Evolutionary conservation across 2,113 vertebrate species (phyloP).

Genomic region (Scalopus aquaticus): DNA sequence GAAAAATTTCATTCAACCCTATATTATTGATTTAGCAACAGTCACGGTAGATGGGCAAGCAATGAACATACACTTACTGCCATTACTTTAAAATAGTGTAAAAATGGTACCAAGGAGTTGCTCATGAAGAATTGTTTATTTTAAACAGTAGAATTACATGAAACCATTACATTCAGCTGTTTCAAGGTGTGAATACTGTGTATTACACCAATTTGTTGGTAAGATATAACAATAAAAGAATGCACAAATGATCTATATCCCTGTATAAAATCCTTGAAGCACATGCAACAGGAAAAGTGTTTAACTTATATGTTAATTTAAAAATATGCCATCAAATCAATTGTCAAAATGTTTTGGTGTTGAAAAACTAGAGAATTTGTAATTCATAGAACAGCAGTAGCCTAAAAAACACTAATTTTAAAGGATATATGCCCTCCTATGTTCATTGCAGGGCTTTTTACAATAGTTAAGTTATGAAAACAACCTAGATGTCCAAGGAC

Average conservation of each 20-base stretch:
- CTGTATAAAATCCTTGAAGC: background rate
- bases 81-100: background rate
- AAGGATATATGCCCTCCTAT: too few species aligned
- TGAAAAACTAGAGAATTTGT: constrained; percentile 6
- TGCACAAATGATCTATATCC: background rate
- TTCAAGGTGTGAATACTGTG: background rate
- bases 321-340: background rate
- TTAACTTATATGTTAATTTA: background rate
- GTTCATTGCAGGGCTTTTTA: too few species aligned
- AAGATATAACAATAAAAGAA: background rate
- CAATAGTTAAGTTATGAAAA: too few species aligned
- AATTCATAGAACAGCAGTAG: background rate
- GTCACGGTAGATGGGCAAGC: background rate
- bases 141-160: constrained; percentile 7
- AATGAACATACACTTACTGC: background rate
- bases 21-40: background rate
- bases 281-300: background rate
- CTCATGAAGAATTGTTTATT: background rate
- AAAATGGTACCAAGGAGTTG: background rate
- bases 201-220: background rate
- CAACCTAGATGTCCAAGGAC: too few species aligned
- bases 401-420: background rate
- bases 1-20: background rate
- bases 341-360: constrained; percentile 33
- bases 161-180: constrained; percentile 8